Evolutionary conservation across 1,140 invertebrate species (phyloP).

Genomic region (Musca vetustissima): DNA sequence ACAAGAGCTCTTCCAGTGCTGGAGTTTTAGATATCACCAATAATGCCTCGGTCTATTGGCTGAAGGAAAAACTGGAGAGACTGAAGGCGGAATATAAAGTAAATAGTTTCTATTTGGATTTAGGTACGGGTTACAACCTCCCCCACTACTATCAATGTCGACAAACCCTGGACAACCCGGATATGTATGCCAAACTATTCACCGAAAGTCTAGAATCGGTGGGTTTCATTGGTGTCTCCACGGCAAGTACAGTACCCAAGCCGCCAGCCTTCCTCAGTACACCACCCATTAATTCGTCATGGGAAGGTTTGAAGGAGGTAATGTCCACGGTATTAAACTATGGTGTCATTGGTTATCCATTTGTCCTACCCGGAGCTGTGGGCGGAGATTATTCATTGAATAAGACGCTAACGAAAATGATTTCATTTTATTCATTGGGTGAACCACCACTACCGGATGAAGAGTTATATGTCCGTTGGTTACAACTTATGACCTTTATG

Average conservation of each 20-base stretch:
- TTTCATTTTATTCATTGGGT: conserved; percentile 47
- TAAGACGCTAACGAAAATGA: conserved; percentile 45
- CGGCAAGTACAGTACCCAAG: conserved; percentile 77
- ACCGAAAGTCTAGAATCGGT: conserved; percentile 67
- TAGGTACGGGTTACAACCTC: conserved; percentile 84
- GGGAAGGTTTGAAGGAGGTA: conserved; percentile 82
- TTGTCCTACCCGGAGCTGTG: conserved; percentile 89
- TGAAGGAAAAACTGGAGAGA: conserved; percentile 70
- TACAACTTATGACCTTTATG: conserved; percentile 90
- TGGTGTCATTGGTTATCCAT: conserved; percentile 85
- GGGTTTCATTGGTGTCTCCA: conserved; percentile 78
- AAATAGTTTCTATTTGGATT: conserved; percentile 86
- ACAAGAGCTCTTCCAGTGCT: conserved; percentile 74
- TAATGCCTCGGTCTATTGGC: conserved; percentile 76
- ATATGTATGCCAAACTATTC: conserved; percentile 77
- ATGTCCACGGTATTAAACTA: conserved; percentile 73
- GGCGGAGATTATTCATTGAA: conserved; percentile 71
- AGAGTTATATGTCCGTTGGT: conserved; percentile 91
- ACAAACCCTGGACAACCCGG: conserved; percentile 72
- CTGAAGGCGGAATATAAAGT: conserved; percentile 76
- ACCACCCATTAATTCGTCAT: conserved; percentile 82
- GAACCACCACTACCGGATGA: conserved; percentile 67
- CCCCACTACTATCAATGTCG: conserved; percentile 82
- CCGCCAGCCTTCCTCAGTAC: conserved; percentile 85
- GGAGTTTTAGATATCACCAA: conserved; percentile 85